Base-by-base conservation (phyloP, 2,888 invertebrate genomes). In the Nyleta sp. region DNA sequence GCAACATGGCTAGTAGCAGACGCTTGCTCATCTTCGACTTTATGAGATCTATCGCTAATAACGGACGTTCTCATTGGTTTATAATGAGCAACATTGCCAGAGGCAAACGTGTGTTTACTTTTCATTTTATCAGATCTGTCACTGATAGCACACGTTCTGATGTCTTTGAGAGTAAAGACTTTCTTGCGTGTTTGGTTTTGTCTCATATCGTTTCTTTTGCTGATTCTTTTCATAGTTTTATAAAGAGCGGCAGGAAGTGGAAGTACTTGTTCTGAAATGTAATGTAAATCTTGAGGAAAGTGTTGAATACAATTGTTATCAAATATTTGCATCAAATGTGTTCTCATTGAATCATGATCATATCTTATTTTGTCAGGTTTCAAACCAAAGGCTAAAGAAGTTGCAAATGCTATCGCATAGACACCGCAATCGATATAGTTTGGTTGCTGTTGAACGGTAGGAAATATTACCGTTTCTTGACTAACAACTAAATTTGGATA, bases 371-470 rank as follows among this genome's bases (percentile, higher is more conserved):
- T 3, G 10, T 52, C 18, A 33, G 31, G 52, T 52, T 52, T 33
- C 11, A 52, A 4, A 18, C 52, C 33, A 18, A 33, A 52, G 33
- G 52, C 52, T 33, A 52, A 52, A 11, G 52, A 33, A 10, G 52
- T 52, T 18, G 52, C 52, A 52, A 52, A 52, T 17, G 52, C 52
- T 52, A 33, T 52, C 4, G 18, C 52, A 17, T 33, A 52, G 13
- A 52, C 52, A 11, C 55, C 38, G 15, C 55, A 55, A 13, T 55
- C 55, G 8, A n/a, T 4, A 24, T 2, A 38, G 15, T 38, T 55
- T 8, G 38, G 38, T 38, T 55, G 55, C 22, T 22, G 38, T 55
- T 55, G 55, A 6, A 55, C 55, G 1, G 1, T 4, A 1, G 13
- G 20, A 55, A 55, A 55, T 13, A n/a, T 13, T 7, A 55, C 22